Percentiles rank a stretch among this genome's conserved stretches.
Evolutionary conservation across 2,888 invertebrate species (phyloP).

Genomic region (Mythimna vitellina): DNA sequence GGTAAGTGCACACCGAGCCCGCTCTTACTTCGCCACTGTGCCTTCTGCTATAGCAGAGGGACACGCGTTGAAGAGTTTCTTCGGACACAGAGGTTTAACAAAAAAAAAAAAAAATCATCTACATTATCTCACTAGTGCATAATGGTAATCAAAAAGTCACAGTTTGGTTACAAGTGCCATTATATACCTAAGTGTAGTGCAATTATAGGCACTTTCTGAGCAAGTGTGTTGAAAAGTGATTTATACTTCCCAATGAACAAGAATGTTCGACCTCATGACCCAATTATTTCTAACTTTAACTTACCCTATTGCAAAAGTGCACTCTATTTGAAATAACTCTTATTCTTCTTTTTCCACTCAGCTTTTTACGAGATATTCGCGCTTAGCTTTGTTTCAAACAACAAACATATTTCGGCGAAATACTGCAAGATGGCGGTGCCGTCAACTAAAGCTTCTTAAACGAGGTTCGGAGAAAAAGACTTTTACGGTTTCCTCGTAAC

Average conservation of each 20-base stretch:
- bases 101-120: too few relatives aligned
- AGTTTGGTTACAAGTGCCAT: too few relatives aligned
- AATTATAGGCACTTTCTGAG: too few relatives aligned
- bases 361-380: background rate
- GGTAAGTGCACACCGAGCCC: too few relatives aligned
- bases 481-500: conserved; percentile 21
- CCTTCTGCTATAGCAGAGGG: too few relatives aligned
- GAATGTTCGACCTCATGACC: background rate
- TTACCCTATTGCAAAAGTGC: background rate
- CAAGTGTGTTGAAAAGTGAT: background rate
- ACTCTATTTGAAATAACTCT: conserved; percentile 7
- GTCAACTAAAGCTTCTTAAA: conserved; percentile 22
- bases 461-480: background rate
- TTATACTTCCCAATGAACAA: background rate
- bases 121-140: too few relatives aligned
- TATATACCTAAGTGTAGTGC: too few relatives aligned
- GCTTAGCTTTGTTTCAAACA: conserved; percentile 16
- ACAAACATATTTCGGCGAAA: background rate
- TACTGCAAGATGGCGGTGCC: conserved; percentile 9
- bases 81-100: too few relatives aligned
- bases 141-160: too few relatives aligned
- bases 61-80: too few relatives aligned
- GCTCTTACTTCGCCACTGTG: too few relatives aligned
- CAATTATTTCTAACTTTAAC: conserved; percentile 14
- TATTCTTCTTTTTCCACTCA: background rate